These are phyloP conservation scores for Oryzias celebensis DNA, from an alignment of 2,113 vertebrate species.

Conservation along the genomic window DNA sequence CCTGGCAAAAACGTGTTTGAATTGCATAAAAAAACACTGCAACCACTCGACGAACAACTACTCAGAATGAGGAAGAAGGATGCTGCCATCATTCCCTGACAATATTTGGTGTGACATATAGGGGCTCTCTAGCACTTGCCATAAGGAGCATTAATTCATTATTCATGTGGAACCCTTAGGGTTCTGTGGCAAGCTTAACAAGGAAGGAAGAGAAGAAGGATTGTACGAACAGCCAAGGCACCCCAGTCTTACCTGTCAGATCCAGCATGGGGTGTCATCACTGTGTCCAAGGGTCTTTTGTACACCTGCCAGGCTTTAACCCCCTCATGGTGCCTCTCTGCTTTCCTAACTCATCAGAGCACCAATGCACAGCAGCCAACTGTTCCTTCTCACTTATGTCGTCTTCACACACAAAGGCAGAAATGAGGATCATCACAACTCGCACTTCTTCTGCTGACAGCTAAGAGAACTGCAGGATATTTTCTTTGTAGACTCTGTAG, in stretches of 20 bases:
- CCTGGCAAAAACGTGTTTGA: constrained; percentile 22
- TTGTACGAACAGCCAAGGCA: constrained; percentile 17
- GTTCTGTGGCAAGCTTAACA: constrained; percentile 42
- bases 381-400: constrained; percentile 19
- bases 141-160: constrained; percentile 59
- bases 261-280: constrained; percentile 36
- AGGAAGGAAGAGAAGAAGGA: neutral
- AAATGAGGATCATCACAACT: constrained; percentile 47
- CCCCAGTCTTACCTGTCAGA: constrained; percentile 45
- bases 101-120: constrained; percentile 42
- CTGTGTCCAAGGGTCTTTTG: constrained; percentile 27
- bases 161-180: constrained; percentile 65
- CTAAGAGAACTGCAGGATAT: constrained; percentile 40
- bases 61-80: neutral
- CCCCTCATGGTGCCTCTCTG: constrained; percentile 28
- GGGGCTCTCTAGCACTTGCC: constrained; percentile 41
- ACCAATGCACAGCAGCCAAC: constrained; percentile 30
- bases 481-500: constrained; percentile 38
- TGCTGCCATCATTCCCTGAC: constrained; percentile 20
- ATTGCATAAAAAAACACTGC: constrained; percentile 4
- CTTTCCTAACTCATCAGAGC: constrained; percentile 40
- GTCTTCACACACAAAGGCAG: constrained; percentile 6
- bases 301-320: constrained; percentile 46
- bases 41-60: constrained; percentile 4
- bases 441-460: constrained; percentile 41